Conservation (phyloP, 2,888 invertebrate genomes). For the Plebejus melissa region DNA sequence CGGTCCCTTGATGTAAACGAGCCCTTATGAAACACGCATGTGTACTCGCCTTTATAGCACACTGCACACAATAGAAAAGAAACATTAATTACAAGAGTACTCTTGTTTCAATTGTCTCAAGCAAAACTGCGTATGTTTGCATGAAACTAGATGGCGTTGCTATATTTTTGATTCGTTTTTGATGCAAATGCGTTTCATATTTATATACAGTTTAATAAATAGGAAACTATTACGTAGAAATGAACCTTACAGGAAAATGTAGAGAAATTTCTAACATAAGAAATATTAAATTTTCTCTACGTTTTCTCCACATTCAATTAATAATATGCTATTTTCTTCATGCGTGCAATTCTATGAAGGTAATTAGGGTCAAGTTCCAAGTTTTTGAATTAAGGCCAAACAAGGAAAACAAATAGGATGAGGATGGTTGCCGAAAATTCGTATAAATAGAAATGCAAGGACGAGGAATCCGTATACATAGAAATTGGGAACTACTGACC, state of each 20-base stretch:
- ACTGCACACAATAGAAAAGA: constrained; percentile 7
- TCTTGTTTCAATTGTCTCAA: constrained; percentile 9
- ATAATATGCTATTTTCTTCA: background rate
- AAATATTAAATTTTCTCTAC: background rate
- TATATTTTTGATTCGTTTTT: background rate
- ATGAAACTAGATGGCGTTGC: constrained; percentile 1
- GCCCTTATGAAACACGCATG: constrained; percentile 38
- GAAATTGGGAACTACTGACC: background rate
- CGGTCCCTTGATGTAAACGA: constrained; percentile 49
- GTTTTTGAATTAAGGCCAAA: constrained; percentile 10
- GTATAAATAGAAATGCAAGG: constrained; percentile 11
- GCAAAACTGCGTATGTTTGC: background rate
- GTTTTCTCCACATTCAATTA: background rate
- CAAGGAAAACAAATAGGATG: background rate
- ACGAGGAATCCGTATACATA: background rate
- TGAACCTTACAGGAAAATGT: background rate
- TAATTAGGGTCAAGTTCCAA: constrained; percentile 3
- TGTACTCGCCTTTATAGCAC: constrained; percentile 28
- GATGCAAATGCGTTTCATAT: background rate
- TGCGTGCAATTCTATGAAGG: background rate
- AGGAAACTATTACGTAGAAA: background rate
- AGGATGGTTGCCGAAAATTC: background rate
- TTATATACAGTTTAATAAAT: background rate
- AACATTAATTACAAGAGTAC: constrained; percentile 1
- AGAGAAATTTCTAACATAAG: background rate